Evolutionary conservation across 2,797 vertebrate species (phyloP).

Genomic region (Meriones psammophilus): DNA sequence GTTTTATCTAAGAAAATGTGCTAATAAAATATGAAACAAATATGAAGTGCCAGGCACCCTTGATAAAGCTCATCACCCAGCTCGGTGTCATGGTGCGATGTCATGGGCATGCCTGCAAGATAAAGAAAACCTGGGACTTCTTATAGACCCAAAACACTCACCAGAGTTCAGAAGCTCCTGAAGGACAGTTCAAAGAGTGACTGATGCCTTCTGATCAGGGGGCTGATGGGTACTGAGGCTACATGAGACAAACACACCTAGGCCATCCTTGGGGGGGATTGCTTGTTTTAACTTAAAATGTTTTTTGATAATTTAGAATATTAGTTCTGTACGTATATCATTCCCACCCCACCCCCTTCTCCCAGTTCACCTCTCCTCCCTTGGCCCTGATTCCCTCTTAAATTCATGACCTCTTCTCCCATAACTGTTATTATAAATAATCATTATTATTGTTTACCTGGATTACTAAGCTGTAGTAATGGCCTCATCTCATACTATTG

Average conservation of each 20-base stretch:
- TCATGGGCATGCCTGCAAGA: not conserved
- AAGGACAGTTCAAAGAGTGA: not conserved
- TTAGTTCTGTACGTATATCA: not conserved
- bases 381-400: not conserved
- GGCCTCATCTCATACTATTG: not conserved
- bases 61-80: not conserved
- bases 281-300: not conserved
- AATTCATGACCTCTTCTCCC: not conserved
- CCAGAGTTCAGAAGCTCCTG: not conserved
- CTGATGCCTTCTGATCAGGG: not conserved
- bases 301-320: not conserved
- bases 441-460: not conserved
- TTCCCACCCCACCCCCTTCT: too few species aligned
- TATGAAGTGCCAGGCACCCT: not conserved
- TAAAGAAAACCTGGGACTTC: not conserved
- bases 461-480: not conserved
- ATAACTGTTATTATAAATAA: not conserved
- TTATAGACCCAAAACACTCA: not conserved
- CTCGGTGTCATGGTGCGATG: not conserved
- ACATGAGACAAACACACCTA: not conserved
- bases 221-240: not conserved
- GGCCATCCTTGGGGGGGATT: not conserved
- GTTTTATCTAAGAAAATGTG: not conserved
- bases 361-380: not conserved
- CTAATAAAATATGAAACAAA: not conserved